These are phyloP conservation scores for Manduca sexta DNA, from an alignment of 1,140 invertebrate genomes.

Conservation along the genomic window DNA sequence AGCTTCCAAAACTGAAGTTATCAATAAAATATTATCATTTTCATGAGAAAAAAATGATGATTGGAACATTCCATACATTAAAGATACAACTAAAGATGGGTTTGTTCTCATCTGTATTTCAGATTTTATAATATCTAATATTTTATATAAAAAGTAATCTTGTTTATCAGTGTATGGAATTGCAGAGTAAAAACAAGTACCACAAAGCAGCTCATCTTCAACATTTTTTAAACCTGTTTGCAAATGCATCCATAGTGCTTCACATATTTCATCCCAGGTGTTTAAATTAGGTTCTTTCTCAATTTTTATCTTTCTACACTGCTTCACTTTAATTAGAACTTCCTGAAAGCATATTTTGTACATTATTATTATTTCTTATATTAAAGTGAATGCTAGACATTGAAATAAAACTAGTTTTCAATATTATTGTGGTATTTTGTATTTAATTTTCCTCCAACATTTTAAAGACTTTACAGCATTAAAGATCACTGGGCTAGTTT, in stretches of 20 bases:
- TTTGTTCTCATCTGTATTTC: constrained; percentile 15
- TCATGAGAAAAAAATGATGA: constrained; percentile 43
- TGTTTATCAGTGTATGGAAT: constrained; percentile 26
- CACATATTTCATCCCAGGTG: constrained; percentile 27
- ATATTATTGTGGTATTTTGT: too few species aligned
- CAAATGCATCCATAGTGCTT: constrained; percentile 46
- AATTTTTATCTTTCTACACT: constrained; percentile 2
- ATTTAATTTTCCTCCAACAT: too few species aligned
- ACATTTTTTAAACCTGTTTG: constrained; percentile 29
- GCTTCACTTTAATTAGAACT: constrained; percentile 29
- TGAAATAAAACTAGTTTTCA: too few species aligned
- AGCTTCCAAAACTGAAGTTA: constrained; percentile 20
- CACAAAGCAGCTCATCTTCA: constrained; percentile 56
- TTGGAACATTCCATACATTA: constrained; percentile 66
- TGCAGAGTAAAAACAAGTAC: constrained; percentile 48
- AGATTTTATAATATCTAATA: constrained; percentile 29
- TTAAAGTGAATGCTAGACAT: too few species aligned
- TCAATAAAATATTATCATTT: constrained; percentile 14
- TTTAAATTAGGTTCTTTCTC: constrained; percentile 8
- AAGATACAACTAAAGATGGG: constrained; percentile 22
- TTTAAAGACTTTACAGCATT: too few species aligned
- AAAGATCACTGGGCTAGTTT: too few species aligned
- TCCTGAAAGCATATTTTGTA: constrained; percentile 33
- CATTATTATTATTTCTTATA: too few species aligned
- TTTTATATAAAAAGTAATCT: constrained; percentile 26